Percentiles rank a stretch among this genome's conserved stretches.
Conservation (phyloP, 2,797 vertebrate genomes). For the Chiroxiphia lanceolata region DNA sequence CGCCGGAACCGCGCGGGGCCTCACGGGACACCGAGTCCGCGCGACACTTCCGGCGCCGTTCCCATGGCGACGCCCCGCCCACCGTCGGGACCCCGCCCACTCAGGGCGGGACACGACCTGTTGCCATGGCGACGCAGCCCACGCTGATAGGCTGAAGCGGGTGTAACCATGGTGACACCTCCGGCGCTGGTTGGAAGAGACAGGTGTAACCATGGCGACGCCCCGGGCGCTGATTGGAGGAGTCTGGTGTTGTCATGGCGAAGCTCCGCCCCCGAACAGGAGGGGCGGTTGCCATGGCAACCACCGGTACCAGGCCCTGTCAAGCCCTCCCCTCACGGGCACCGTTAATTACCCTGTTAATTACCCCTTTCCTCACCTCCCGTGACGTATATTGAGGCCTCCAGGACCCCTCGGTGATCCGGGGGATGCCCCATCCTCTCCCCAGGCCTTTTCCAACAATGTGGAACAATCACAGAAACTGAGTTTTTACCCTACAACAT, state of each 20-base stretch:
- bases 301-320: accelerated
- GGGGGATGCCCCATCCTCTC: accelerated
- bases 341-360: not conserved
- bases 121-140: not conserved
- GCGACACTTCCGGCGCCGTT: not conserved
- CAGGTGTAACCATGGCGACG: not conserved
- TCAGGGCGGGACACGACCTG: accelerated
- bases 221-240: not conserved
- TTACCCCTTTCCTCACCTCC: not conserved
- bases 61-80: not conserved
- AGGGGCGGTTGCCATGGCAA: accelerated
- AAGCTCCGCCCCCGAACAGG: not conserved
- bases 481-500: accelerated
- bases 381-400: accelerated
- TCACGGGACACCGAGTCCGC: conserved; percentile 14
- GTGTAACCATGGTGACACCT: not conserved
- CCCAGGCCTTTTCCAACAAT: not conserved
- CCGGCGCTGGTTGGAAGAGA: not conserved
- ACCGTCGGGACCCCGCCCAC: accelerated
- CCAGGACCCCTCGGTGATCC: no score
- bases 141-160: not conserved
- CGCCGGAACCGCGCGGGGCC: conserved; percentile 12
- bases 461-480: accelerated
- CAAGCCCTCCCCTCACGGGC: accelerated
- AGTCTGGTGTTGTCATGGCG: accelerated